Conservation (phyloP, 2,797 vertebrate genomes). For the Florisuga fusca region DNA sequence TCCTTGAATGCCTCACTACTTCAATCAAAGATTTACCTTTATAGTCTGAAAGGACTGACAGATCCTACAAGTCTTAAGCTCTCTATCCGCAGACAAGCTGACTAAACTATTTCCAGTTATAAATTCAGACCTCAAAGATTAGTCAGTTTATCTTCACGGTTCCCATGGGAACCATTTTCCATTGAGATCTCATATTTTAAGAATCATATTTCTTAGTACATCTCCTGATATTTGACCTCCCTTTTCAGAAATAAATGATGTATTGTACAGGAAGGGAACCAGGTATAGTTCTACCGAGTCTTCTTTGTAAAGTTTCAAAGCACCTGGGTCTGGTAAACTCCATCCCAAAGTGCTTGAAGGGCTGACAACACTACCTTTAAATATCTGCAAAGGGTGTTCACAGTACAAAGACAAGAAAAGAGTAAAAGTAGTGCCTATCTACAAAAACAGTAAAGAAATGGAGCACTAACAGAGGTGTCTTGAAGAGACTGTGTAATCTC, state of each 20-base stretch:
- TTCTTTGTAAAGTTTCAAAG: constrained; percentile 1
- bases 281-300: neutral
- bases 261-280: neutral
- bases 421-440: neutral
- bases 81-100: neutral
- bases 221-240: neutral
- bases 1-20: neutral
- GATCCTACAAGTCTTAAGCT: neutral
- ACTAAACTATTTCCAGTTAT: neutral
- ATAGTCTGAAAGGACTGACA: neutral
- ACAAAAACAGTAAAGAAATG: neutral
- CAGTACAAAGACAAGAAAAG: neutral
- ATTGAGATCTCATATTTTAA: neutral
- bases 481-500: neutral
- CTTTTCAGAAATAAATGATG: neutral
- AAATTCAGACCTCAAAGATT: neutral
- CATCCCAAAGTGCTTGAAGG: neutral
- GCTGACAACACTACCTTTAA: neutral
- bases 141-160: neutral
- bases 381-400: neutral
- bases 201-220: neutral
- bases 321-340: neutral
- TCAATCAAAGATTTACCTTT: neutral
- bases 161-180: neutral
- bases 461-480: neutral